Evolutionary conservation across 2,113 vertebrate species (phyloP).

Genomic region (Tylochromis polylepis): DNA sequence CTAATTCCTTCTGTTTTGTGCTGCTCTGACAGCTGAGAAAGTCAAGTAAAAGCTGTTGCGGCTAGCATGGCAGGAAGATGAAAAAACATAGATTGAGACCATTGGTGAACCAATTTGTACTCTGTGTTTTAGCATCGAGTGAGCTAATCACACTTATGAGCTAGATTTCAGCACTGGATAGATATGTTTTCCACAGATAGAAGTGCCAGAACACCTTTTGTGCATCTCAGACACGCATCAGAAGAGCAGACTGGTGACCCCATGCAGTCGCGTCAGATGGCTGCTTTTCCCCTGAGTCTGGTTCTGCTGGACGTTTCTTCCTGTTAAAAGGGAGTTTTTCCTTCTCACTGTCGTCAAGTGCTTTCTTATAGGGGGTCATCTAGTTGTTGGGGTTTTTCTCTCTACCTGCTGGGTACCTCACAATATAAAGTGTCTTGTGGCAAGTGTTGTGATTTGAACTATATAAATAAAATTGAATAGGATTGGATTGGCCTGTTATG

Average conservation of each 20-base stretch:
- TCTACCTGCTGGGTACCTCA: background rate
- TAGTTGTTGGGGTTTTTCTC: background rate
- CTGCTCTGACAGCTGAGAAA: background rate
- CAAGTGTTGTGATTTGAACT: too few relatives aligned
- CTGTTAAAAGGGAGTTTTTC: background rate
- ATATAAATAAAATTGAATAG: background rate
- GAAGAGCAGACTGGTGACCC: background rate
- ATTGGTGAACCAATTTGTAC: background rate
- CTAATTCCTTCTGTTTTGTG: conserved; percentile 19
- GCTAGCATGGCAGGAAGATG: background rate
- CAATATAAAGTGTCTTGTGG: background rate
- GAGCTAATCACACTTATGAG: background rate
- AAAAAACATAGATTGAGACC: background rate
- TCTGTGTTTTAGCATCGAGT: background rate
- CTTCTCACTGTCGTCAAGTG: background rate
- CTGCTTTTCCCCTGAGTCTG: background rate
- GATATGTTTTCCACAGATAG: background rate
- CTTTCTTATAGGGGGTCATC: background rate
- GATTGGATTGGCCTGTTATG: background rate
- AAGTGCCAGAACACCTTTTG: background rate
- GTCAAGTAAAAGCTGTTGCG: background rate
- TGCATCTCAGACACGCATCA: background rate
- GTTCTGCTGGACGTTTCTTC: background rate
- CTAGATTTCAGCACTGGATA: background rate
- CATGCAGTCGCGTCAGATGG: background rate